Evolutionary conservation across 2,113 vertebrate species (phyloP), one percentile per base, ranked within the genome.

Genomic region (Micronycteris hirsuta): DNA sequence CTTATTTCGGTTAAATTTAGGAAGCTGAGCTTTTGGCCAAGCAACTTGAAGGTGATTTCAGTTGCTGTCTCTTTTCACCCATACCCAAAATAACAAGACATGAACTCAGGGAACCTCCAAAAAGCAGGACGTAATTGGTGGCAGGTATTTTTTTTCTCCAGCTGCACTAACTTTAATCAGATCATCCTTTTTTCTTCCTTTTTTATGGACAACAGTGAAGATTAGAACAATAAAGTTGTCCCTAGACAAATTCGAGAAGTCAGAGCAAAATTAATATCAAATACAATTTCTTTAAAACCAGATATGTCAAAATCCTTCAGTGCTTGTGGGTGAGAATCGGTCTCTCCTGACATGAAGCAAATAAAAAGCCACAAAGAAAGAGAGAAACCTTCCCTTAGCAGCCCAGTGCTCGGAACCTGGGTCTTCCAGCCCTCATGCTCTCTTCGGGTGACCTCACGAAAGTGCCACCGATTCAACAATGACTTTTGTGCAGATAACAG

Each of bases 1-100:
- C 93, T 97, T 96, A 97, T 97, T 98, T 98, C 97, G 96, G 63
- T 96, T 97, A 97, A 49, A 82, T 74, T 73, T 94, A 97, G 88
- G 96, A 98, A 96, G 97, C 61, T 73, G 91, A 93, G 56, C 56
- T 97, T 91, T 98, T 96, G 49, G 78, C 90, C 63, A 36, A 80
- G 41, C 24, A 63, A 83, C n/a, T 63, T 8, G 56, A 91, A 94
- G 77, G 76, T 93, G 80, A 96, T 91, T 96, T 93, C n/a, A 68
- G 54, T 52, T 78, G 28, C 77, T 95, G 82, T 86, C 76, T 96
- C 41, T 92, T 97, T 90, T 95, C 84, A 89, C 84, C 47, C 45
- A 33, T 45, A 61, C 52, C 56, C 77, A 22, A 36, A 95, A 76
- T 93, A 92, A 67, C 38, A 90, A 91, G 83, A 47, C 47, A 76